Evolutionary conservation across 2,797 vertebrate species (phyloP).

Genomic region (Xyrichtys novacula): DNA sequence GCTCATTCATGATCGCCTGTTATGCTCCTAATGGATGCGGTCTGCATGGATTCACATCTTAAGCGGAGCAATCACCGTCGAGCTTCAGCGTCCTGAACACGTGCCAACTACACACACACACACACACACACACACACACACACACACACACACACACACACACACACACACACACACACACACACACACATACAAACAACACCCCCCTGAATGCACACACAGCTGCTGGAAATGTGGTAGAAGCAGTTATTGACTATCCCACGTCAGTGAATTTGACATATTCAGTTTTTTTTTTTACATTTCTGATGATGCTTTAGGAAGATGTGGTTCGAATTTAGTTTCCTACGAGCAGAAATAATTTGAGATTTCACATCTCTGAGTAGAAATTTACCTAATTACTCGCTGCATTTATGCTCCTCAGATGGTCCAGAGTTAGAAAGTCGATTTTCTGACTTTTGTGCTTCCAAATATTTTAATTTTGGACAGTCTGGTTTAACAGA

Average conservation of each 20-base stretch:
- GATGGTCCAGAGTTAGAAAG: too few species aligned
- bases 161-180: conserved; percentile 10
- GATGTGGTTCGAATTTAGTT: neutral
- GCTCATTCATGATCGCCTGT: conserved; percentile 40
- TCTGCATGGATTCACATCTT: conserved; percentile 43
- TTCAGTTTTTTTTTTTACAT: conserved; percentile 7
- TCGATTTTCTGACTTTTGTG: too few species aligned
- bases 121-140: neutral
- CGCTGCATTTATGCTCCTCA: too few species aligned
- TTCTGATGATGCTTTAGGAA: conserved; percentile 9
- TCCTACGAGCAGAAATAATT: neutral
- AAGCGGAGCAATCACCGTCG: conserved; percentile 45
- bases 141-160: neutral
- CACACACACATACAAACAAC: neutral
- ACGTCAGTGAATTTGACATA: conserved; percentile 12
- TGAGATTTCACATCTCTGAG: too few species aligned
- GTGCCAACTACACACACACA: conserved; percentile 24
- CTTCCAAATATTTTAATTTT: too few species aligned
- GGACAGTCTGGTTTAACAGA: too few species aligned
- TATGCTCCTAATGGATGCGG: conserved; percentile 43
- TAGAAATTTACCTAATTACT: too few species aligned
- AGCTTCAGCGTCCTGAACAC: conserved; percentile 19
- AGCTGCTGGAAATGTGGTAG: conserved; percentile 12
- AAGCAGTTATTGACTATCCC: conserved; percentile 5
- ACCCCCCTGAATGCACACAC: conserved; percentile 3